Evolutionary conservation across 2,888 invertebrate genomes (phyloP).

Genomic region (Drosophila neutralis): DNA sequence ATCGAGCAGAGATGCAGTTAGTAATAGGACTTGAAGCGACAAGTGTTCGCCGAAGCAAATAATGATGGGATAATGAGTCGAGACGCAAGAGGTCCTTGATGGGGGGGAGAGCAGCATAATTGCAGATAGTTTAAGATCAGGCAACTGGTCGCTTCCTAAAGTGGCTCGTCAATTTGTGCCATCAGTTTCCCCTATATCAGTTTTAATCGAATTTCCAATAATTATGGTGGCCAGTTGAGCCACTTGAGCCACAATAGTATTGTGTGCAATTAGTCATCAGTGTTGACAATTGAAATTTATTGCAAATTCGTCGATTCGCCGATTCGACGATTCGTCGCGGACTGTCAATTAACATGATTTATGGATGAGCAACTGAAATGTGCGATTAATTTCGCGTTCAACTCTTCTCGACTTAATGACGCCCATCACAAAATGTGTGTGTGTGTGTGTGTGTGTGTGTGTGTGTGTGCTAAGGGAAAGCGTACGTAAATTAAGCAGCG

Average conservation of each 20-base stretch:
- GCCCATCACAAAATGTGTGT: conserved; percentile 1
- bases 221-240: neutral
- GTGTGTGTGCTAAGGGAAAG: neutral
- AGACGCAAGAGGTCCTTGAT: neutral
- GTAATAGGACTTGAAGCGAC: neutral
- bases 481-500: conserved; percentile 1
- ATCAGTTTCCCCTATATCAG: neutral
- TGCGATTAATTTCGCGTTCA: neutral
- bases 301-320: neutral
- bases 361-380: neutral
- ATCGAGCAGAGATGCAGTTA: neutral
- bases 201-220: neutral
- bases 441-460: neutral
- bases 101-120: neutral
- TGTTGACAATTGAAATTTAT: conserved; percentile 1
- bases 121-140: neutral
- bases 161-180: neutral
- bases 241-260: neutral
- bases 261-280: neutral
- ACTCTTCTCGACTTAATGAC: conserved; percentile 16
- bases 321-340: no score
- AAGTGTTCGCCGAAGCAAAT: neutral
- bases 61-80: neutral
- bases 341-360: conserved; percentile 4
- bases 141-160: neutral